A percentile compares a stretch with the other conserved stretches of the same genome.
These are phyloP conservation scores for Scelioninae gen. 2 DNA, from an alignment of 2,888 invertebrate genomes.

Conservation along the genomic window DNA sequence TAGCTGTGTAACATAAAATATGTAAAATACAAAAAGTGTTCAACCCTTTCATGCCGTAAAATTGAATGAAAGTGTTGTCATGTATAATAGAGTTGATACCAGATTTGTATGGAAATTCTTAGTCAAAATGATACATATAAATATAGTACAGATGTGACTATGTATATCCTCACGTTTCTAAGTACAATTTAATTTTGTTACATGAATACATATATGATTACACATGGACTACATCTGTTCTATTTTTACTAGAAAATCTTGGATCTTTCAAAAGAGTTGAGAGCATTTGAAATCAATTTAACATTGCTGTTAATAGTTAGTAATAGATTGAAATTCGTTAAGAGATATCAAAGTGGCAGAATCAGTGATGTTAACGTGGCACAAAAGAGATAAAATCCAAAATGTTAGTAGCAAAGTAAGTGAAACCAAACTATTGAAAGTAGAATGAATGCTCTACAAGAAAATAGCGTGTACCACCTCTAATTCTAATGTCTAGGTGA, in stretches of 20 bases:
- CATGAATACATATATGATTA: too few species aligned
- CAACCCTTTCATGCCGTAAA: conserved; percentile 59
- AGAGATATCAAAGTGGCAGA: conserved; percentile 31
- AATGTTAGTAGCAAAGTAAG: conserved; percentile 58
- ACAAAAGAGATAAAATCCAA: conserved; percentile 53
- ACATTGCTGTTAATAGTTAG: conserved; percentile 1
- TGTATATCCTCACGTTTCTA: too few species aligned
- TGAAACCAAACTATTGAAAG: conserved; percentile 53
- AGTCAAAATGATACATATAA: too few species aligned
- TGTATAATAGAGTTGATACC: conserved; percentile 30
- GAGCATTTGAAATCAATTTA: conserved; percentile 14
- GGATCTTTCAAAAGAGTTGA: conserved; percentile 17
- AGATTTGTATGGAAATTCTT: conserved; percentile 24
- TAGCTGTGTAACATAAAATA: conserved; percentile 56
- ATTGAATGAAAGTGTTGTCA: conserved; percentile 48
- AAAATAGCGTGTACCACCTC: conserved; percentile 60
- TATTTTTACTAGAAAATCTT: too few species aligned
- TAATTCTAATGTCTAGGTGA: conserved; percentile 59
- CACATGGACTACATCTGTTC: too few species aligned
- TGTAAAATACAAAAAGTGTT: conserved; percentile 50
- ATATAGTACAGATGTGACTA: too few species aligned
- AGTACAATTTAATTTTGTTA: too few species aligned
- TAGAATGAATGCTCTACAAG: conserved; percentile 58
- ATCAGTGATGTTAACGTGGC: conserved; percentile 43
- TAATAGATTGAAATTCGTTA: conserved; percentile 18